phyloP scores from a whole-genome alignment of 2,888 invertebrate genomes.

The Chrysomela aeneicollis region DNA sequence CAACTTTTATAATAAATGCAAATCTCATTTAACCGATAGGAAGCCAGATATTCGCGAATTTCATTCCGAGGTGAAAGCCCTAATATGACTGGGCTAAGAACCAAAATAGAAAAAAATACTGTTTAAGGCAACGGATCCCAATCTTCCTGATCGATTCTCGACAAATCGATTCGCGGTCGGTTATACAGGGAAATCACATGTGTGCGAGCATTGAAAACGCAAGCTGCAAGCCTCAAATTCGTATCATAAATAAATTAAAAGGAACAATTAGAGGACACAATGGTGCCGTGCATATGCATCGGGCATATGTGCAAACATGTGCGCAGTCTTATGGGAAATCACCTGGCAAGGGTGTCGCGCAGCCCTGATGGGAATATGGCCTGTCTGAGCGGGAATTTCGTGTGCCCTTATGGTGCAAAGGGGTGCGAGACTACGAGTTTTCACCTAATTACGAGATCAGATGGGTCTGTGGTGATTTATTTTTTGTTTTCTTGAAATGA shows the following conservation, averaged over 20 bases:
- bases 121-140: too few species aligned
- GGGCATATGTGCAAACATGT: conserved; percentile 64
- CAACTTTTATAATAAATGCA: too few species aligned
- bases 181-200: conserved; percentile 11
- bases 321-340: conserved; percentile 63
- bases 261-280: conserved; percentile 60
- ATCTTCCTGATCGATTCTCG: too few species aligned
- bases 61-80: too few species aligned
- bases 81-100: too few species aligned
- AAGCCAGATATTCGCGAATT: too few species aligned
- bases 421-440: conserved; percentile 2
- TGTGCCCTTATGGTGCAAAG: conserved; percentile 15
- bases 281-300: conserved; percentile 52
- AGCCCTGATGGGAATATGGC: conserved; percentile 57
- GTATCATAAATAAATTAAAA: conserved; percentile 61
- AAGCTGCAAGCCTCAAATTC: conserved; percentile 56
- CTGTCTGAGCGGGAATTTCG: conserved; percentile 15
- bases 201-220: conserved; percentile 37
- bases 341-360: conserved; percentile 55
- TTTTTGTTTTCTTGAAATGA: too few species aligned
- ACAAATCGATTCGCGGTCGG: too few species aligned
- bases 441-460: conserved; percentile 13
- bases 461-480: too few species aligned
- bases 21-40: too few species aligned
- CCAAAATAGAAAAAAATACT: too few species aligned